Evolutionary conservation across 2,888 invertebrate species (phyloP).

Genomic region (Drosophila demipolita): DNA sequence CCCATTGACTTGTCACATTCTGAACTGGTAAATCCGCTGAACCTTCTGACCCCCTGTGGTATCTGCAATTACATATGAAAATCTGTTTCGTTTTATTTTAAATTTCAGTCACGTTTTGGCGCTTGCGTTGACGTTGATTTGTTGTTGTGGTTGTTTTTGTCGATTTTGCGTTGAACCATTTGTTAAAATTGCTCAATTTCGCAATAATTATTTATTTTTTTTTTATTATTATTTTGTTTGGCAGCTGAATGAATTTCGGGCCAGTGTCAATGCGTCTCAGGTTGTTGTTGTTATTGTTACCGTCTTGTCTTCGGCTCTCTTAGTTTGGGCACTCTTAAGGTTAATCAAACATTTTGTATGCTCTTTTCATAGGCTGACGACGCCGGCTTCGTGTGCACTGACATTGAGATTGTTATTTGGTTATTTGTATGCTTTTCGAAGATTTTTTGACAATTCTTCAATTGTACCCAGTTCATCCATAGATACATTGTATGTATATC

Average conservation of each 20-base stretch:
- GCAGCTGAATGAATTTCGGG: constrained; percentile 69
- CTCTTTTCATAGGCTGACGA: constrained; percentile 56
- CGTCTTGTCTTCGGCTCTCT: constrained; percentile 47
- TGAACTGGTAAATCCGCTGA: constrained; percentile 24
- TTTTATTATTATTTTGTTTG: constrained; percentile 49
- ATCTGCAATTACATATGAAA: constrained; percentile 32
- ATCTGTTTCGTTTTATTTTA: constrained; percentile 19
- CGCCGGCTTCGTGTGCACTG: constrained; percentile 51
- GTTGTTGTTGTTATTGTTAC: constrained; percentile 18
- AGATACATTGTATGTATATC: constrained; percentile 9
- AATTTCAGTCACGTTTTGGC: constrained; percentile 69
- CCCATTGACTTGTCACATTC: constrained; percentile 61
- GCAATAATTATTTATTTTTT: constrained; percentile 67
- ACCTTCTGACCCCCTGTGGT: constrained; percentile 6
- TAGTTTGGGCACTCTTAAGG: constrained; percentile 67
- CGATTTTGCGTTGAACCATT: constrained; percentile 36
- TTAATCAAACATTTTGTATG: constrained; percentile 74
- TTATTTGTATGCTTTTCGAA: constrained; percentile 49
- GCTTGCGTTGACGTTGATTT: constrained; percentile 38
- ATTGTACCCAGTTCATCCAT: constrained; percentile 59
- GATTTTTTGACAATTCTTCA: constrained; percentile 70
- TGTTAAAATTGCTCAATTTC: constrained; percentile 71
- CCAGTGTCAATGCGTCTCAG: constrained; percentile 68
- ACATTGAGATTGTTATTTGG: constrained; percentile 62
- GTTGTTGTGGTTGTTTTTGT: constrained; percentile 20